Evolutionary conservation across 92 coral and sea anemone genomes (phyloP).

Genomic region (Palythoa grandiflora): DNA sequence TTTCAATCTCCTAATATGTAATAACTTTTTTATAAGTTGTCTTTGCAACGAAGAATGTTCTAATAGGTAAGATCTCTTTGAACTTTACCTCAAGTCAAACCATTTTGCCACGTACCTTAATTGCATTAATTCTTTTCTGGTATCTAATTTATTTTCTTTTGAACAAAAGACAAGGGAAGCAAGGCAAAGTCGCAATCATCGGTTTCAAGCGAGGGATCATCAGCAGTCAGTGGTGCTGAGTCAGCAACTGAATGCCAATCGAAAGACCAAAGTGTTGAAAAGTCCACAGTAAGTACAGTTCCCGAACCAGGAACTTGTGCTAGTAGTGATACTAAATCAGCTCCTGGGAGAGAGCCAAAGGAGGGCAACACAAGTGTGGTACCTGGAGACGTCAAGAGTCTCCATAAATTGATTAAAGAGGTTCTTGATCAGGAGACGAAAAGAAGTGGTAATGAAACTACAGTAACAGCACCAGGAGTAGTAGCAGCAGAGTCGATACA

Average conservation of each 20-base stretch:
- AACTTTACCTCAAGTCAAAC: too few relatives aligned
- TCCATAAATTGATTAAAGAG: neutral
- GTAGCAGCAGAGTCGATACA: neutral
- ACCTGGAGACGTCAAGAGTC: conserved; percentile 3
- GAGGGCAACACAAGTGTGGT: neutral
- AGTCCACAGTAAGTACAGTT: neutral
- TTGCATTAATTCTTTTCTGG: neutral
- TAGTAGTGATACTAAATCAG: neutral
- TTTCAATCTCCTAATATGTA: too few relatives aligned
- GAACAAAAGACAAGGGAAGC: conserved; percentile 15
- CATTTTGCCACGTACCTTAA: too few relatives aligned
- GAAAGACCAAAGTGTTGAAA: neutral
- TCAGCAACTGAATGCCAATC: neutral
- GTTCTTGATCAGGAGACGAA: neutral
- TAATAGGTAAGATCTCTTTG: too few relatives aligned
- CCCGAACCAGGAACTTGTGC: neutral
- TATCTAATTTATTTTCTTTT: neutral
- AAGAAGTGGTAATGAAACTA: neutral
- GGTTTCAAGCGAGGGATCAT: neutral
- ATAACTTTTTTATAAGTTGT: too few relatives aligned
- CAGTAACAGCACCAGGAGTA: neutral
- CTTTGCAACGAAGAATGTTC: too few relatives aligned
- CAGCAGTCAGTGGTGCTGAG: neutral
- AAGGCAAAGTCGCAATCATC: conserved; percentile 16
- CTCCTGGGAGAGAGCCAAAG: conserved; percentile 24